phyloP scores from a whole-genome alignment of 2,888 invertebrate species.

The Tolmerus cingulatus region DNA sequence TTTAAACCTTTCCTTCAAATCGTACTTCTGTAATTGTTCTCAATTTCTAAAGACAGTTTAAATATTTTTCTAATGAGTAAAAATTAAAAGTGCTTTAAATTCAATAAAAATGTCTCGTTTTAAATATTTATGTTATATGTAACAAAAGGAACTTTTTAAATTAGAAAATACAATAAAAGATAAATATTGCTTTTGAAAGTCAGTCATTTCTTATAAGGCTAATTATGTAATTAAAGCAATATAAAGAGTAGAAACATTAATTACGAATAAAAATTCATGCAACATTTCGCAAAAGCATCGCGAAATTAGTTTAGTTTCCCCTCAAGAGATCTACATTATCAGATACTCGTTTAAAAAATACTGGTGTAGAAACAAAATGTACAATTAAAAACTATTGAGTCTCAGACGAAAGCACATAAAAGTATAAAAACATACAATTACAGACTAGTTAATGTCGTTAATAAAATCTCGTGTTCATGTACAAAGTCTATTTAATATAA shows the following conservation, averaged over 20 bases:
- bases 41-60: neutral
- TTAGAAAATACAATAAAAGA: neutral
- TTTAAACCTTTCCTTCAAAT: neutral
- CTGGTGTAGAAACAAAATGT: slow-evolving; percentile 27
- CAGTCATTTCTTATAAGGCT: neutral
- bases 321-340: neutral
- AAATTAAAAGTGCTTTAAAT: neutral
- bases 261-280: neutral
- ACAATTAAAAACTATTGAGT: slow-evolving; percentile 35
- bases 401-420: slow-evolving; percentile 46
- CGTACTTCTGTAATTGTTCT: neutral
- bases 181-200: neutral
- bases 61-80: no score
- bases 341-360: slow-evolving; percentile 21
- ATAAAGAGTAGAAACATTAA: neutral
- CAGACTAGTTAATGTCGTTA: slow-evolving; percentile 45
- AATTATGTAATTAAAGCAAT: neutral
- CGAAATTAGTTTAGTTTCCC: neutral
- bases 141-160: neutral
- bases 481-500: slow-evolving; percentile 26
- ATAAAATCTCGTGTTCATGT: slow-evolving; percentile 42
- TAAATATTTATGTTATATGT: neutral
- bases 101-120: neutral
- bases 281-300: neutral
- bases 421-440: slow-evolving; percentile 47